phyloP scores from a whole-genome alignment of 2,797 vertebrate genomes.

The Mormyrus proboscirostris region DNA sequence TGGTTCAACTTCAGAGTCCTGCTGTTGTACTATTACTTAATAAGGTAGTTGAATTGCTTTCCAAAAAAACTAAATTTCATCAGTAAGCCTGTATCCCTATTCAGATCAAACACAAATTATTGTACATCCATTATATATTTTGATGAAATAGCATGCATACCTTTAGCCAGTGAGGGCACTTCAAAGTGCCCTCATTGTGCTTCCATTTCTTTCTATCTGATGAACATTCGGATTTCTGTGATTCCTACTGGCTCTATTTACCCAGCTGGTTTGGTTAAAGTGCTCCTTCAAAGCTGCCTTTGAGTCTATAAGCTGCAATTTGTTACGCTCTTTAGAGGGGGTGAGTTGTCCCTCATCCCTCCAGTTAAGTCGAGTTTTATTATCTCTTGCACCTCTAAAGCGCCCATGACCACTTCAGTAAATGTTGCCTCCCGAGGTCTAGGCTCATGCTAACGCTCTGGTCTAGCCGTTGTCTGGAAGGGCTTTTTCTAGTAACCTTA shows the following conservation, averaged over 20 bases:
- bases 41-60: not conserved
- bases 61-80: not conserved
- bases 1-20: not conserved
- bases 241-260: slow-evolving; percentile 52
- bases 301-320: slow-evolving; percentile 35
- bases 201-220: slow-evolving; percentile 29
- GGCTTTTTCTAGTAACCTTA: not conserved
- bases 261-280: slow-evolving; percentile 54
- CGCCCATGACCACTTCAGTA: slow-evolving; percentile 23
- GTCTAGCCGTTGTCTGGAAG: not conserved
- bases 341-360: slow-evolving; percentile 29
- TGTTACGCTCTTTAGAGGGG: slow-evolving; percentile 35
- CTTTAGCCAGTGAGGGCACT: not conserved
- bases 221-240: slow-evolving; percentile 24
- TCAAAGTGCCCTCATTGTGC: slow-evolving; percentile 29
- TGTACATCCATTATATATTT: not conserved
- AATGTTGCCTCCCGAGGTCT: not conserved
- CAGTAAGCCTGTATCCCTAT: not conserved
- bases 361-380: slow-evolving; percentile 33
- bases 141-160: not conserved
- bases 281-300: slow-evolving; percentile 23
- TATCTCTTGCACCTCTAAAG: slow-evolving; percentile 47
- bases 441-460: not conserved
- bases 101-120: not conserved
- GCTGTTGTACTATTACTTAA: not conserved